phyloP scores from a whole-genome alignment of 2,888 invertebrate species.

The Cenopis cana region DNA sequence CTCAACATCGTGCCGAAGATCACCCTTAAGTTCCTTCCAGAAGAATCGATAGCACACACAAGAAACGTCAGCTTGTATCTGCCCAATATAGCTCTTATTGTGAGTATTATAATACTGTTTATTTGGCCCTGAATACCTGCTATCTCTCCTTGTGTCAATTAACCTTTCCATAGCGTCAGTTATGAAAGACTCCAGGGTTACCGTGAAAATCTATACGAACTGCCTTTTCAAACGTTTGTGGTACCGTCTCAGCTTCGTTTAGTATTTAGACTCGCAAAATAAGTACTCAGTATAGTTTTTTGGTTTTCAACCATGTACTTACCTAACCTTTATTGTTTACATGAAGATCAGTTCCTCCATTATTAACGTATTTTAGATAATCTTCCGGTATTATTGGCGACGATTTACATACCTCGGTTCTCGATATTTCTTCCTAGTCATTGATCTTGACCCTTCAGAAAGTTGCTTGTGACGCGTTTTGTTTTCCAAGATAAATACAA shows the following conservation, averaged over 20 bases:
- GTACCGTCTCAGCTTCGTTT: background rate
- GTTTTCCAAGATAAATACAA: too few relatives aligned
- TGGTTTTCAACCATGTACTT: background rate
- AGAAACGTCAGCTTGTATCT: constrained; percentile 85
- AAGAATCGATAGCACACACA: constrained; percentile 88
- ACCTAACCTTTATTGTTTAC: background rate
- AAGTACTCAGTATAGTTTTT: background rate
- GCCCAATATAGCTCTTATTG: constrained; percentile 91
- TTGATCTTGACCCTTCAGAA: constrained; percentile 35
- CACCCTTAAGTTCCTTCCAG: constrained; percentile 84
- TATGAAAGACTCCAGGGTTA: background rate
- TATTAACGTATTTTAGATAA: constrained; percentile 2
- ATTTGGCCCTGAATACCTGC: constrained; percentile 1
- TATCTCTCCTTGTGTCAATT: constrained; percentile 11
- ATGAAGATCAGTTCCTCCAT: background rate
- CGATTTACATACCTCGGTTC: background rate
- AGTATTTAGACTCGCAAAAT: background rate
- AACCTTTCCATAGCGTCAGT: background rate
- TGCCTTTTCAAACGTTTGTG: too few relatives aligned
- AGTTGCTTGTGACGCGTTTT: constrained; percentile 9
- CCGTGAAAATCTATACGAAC: too few relatives aligned
- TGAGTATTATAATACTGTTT: constrained; percentile 73
- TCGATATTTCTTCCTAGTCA: constrained; percentile 9
- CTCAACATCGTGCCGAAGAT: constrained; percentile 87
- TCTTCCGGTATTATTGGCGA: constrained; percentile 2